phyloP scores from a whole-genome alignment of 2,113 vertebrate genomes.

The Epinephelus fuscoguttatus region DNA sequence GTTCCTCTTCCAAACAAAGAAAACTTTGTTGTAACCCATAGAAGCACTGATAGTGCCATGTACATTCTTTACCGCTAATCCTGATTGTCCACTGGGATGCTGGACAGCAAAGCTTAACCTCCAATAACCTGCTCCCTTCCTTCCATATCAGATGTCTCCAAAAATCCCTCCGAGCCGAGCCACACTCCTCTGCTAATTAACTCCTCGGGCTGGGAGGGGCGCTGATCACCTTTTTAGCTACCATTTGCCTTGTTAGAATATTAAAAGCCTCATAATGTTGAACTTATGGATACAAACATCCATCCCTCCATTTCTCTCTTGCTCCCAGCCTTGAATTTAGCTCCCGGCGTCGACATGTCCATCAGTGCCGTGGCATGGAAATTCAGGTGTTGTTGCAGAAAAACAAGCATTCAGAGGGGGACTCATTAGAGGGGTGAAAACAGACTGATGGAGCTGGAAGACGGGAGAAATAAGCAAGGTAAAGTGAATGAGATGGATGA shows the following conservation, averaged over 20 bases:
- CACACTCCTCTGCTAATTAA: slow-evolving; percentile 64
- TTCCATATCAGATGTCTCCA: slow-evolving; percentile 1
- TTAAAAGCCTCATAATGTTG: slow-evolving; percentile 56
- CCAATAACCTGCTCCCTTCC: slow-evolving; percentile 18
- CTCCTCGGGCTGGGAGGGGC: slow-evolving; percentile 44
- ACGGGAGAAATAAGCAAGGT: slow-evolving; percentile 31
- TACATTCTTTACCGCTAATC: slow-evolving; percentile 7
- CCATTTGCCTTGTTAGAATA: slow-evolving; percentile 52
- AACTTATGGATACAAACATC: slow-evolving; percentile 41
- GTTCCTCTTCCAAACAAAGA: slow-evolving; percentile 2
- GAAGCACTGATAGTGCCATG: neutral
- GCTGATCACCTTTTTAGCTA: slow-evolving; percentile 48
- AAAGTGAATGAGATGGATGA: slow-evolving; percentile 63
- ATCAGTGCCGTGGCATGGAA: slow-evolving; percentile 22
- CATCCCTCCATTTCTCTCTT: slow-evolving; percentile 11
- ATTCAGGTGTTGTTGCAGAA: slow-evolving; percentile 56
- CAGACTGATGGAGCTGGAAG: slow-evolving; percentile 37
- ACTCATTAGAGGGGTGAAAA: slow-evolving; percentile 73
- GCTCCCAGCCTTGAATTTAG: slow-evolving; percentile 34
- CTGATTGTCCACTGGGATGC: neutral
- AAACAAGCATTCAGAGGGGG: slow-evolving; percentile 73
- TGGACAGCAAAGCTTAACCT: slow-evolving; percentile 12
- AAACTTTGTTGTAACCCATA: no score
- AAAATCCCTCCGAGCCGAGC: slow-evolving; percentile 15
- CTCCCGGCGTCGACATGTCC: slow-evolving; percentile 49